Base-by-base conservation (phyloP, 2,888 invertebrate genomes). In the Plagiodera versicolora region DNA sequence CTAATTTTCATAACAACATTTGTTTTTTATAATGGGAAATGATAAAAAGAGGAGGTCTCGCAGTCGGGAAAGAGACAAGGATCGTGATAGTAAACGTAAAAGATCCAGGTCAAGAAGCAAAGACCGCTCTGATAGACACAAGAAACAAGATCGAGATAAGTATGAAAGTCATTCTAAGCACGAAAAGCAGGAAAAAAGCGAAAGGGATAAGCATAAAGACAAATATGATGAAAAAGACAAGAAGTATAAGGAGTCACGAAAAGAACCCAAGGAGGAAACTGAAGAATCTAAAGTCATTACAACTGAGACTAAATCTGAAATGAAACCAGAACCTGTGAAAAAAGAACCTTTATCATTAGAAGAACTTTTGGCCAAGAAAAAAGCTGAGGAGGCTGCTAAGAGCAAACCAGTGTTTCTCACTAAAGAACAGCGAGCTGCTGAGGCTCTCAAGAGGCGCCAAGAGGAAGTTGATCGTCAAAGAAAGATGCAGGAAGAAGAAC, bases 331-430 rank as follows among this genome's bases (percentile, higher is more conserved):
- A 17, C 58, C 72, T 24, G 47, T 67, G 0, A 89, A 89, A 71
- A 87, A 85, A 52, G 97, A 98, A 76, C 99, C 99, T 0, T 81
- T 98, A 14, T 98, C 98, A 4, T 82, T 99, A 58, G 99, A 99
- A 78, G 98, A 99, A 78, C 80, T 99, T 44, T 81, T 99, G 50
- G 91, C 94, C 0, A 97, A 96, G 80, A 97, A 97, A 77, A 97
- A 98, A 76, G 94, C 94, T 0, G 97, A 97, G 76, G 96, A 98
- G 78, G 93, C 92, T 74, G 95, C 94, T 1, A 86, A 93, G 54
- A 94, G 95, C 71, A 98, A 98, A 79, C 99, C 99, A 0, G 95
- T 96, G 28, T 99, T 99, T 78, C 82, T 99, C 35, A 94, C 95
- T 0, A 98, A 98, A 83, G 97, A 97, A 78, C 95, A 99, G 78